Evolutionary conservation across 64 coral and sea anemone genomes (phyloP).

Genomic region (Porites australiensis): DNA sequence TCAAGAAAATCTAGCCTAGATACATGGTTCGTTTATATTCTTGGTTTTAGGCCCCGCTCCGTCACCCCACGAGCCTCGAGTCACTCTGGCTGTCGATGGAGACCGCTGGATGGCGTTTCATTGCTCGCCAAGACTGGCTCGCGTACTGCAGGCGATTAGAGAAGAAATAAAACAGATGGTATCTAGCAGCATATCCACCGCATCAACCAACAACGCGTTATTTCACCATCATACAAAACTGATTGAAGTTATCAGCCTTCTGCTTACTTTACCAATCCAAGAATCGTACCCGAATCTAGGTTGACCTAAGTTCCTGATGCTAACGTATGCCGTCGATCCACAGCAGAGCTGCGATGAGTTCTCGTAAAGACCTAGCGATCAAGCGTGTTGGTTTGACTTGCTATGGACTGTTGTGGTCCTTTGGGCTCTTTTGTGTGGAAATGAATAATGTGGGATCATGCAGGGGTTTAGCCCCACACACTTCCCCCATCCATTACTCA

Average conservation of each 20-base stretch:
- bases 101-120: conserved; percentile 93
- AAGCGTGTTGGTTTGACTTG: no score
- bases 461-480: no score
- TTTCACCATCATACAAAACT: conserved; percentile 50
- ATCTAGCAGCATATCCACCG: conserved; percentile 28
- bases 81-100: conserved; percentile 73
- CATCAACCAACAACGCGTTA: conserved; percentile 4
- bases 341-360: no score
- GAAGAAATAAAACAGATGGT: conserved; percentile 76
- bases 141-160: conserved; percentile 73
- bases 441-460: no score
- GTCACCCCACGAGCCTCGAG: conserved; percentile 10
- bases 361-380: no score
- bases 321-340: no score
- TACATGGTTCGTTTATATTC: background rate
- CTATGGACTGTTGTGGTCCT: no score
- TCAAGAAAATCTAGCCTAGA: no score
- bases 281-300: background rate
- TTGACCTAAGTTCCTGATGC: no score
- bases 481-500: no score
- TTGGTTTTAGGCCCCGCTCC: conserved; percentile 3
- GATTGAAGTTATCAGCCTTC: conserved; percentile 29
- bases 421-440: no score
- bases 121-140: conserved; percentile 79
- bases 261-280: conserved; percentile 30